These are phyloP conservation scores for Lydus trimaculatus DNA, from an alignment of 2,888 invertebrate species.

Conservation along the genomic window DNA sequence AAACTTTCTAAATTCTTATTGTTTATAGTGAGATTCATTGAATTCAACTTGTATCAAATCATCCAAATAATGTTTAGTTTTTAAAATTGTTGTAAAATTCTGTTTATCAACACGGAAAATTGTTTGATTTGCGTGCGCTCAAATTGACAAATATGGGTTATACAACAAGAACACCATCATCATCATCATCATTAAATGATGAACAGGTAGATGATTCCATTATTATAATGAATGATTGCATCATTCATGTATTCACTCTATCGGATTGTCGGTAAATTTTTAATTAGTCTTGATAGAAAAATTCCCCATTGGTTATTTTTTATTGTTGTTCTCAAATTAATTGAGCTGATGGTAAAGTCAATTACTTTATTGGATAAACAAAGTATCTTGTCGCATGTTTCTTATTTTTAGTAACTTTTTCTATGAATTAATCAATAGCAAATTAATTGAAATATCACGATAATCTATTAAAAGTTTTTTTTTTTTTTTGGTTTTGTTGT, in stretches of 20 bases:
- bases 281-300: not conserved
- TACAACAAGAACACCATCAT: not conserved
- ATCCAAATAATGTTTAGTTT: not conserved
- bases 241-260: not conserved
- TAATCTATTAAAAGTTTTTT: too few species aligned
- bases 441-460: too few species aligned
- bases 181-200: not conserved
- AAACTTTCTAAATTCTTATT: not conserved
- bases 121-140: too few species aligned
- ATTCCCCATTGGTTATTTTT: not conserved
- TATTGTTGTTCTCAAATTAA: not conserved
- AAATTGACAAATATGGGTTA: conserved; percentile 2
- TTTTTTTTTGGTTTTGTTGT: too few species aligned
- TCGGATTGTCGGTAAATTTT: not conserved
- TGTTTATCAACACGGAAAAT: too few species aligned
- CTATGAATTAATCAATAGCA: not conserved
- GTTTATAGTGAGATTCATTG: not conserved
- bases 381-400: not conserved
- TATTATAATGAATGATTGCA: not conserved
- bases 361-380: not conserved
- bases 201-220: not conserved
- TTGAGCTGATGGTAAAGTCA: not conserved
- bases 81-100: not conserved
- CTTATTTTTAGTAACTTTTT: too few species aligned
- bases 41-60: not conserved